Conservation (phyloP, 2,797 vertebrate genomes). For the Ciconia nigra region DNA sequence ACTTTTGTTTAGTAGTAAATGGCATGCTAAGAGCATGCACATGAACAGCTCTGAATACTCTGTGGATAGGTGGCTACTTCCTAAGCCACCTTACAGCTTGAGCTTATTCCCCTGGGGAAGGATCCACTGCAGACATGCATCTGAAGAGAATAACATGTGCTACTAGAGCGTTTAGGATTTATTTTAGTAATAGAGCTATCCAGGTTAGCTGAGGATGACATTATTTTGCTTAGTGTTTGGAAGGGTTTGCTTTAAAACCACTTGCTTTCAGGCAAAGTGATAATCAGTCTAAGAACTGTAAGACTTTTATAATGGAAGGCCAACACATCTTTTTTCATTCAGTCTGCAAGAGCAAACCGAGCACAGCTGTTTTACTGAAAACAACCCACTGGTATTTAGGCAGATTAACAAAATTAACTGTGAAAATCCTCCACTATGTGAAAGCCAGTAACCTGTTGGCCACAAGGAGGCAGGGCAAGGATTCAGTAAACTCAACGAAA, state of each 20-base stretch:
- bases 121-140: neutral
- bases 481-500: conserved; percentile 7
- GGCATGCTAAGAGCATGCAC: neutral
- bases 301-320: neutral
- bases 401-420: conserved; percentile 65
- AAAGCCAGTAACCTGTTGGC: conserved; percentile 48
- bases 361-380: conserved; percentile 56
- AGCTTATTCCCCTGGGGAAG: neutral
- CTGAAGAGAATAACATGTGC: neutral
- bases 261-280: conserved; percentile 28
- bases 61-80: neutral
- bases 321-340: conserved; percentile 54
- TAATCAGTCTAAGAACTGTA: conserved; percentile 18
- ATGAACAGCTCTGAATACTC: neutral
- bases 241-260: conserved; percentile 35
- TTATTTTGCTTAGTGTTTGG: neutral
- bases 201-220: neutral
- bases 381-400: conserved; percentile 49
- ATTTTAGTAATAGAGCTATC: neutral
- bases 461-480: conserved; percentile 65
- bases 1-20: neutral
- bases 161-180: neutral
- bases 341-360: conserved; percentile 25
- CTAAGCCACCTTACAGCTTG: neutral
- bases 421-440: conserved; percentile 40